These are phyloP conservation scores for Delphinus delphis DNA, from an alignment of 2,113 vertebrate species.

Conservation along the genomic window DNA sequence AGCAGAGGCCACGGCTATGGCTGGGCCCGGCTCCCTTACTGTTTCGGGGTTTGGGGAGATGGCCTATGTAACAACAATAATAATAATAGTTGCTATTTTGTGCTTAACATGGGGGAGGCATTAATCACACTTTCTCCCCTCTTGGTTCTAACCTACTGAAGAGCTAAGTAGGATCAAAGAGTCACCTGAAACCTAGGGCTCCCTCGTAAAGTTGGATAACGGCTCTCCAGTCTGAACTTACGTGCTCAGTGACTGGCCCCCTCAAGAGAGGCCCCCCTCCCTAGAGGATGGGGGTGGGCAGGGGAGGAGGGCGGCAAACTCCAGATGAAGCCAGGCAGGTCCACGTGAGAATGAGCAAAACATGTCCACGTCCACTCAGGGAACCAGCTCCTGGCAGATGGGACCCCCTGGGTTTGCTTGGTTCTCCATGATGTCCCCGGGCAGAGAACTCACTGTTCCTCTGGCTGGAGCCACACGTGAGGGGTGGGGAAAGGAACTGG, in stretches of 20 bases:
- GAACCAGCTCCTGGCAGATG: background rate
- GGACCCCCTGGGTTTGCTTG: background rate
- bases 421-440: background rate
- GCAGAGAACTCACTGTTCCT: background rate
- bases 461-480: background rate
- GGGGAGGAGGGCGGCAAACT: background rate
- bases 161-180: background rate
- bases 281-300: background rate
- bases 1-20: background rate
- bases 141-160: background rate
- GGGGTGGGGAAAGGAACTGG: background rate
- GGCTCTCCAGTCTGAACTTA: background rate
- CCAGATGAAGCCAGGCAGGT: background rate
- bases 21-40: background rate
- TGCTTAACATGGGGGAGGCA: background rate
- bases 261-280: background rate
- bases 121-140: background rate
- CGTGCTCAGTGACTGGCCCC: no score
- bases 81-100: background rate
- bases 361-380: rapidly evolving
- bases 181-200: background rate
- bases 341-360: background rate
- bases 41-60: background rate
- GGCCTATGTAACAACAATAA: no score
- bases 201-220: background rate